Percentiles rank a stretch among this genome's conserved stretches.
These are phyloP conservation scores for Rhagium mordax DNA, from an alignment of 2,888 invertebrate genomes.

Conservation along the genomic window DNA sequence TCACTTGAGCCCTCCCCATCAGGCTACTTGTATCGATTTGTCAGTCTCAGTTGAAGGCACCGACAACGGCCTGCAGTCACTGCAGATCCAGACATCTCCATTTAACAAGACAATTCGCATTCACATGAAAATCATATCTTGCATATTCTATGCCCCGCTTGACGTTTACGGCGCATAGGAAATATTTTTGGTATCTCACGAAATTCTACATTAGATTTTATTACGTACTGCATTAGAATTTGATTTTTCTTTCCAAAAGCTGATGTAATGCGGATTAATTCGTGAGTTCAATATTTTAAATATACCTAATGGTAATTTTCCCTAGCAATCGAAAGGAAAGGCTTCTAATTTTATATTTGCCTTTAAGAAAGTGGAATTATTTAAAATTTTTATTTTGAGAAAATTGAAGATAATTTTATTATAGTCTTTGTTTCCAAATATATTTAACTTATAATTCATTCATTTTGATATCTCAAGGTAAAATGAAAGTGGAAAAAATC, in stretches of 20 bases:
- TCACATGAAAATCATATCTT: slow-evolving; percentile 31
- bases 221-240: neutral
- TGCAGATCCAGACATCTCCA: slow-evolving; percentile 57
- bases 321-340: too few relatives aligned
- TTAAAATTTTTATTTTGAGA: too few relatives aligned
- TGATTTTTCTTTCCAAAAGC: neutral
- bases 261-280: neutral
- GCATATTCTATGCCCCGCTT: slow-evolving; percentile 12
- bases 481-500: too few relatives aligned
- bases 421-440: too few relatives aligned
- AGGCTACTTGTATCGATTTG: slow-evolving; percentile 66
- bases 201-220: neutral
- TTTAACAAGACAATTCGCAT: slow-evolving; percentile 41
- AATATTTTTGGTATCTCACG: neutral
- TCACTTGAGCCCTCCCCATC: slow-evolving; percentile 64
- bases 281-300: too few relatives aligned
- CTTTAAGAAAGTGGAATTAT: too few relatives aligned
- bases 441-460: too few relatives aligned
- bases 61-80: slow-evolving; percentile 60
- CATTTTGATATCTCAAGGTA: too few relatives aligned
- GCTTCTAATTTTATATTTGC: too few relatives aligned
- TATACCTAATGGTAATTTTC: too few relatives aligned
- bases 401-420: too few relatives aligned
- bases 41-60: slow-evolving; percentile 56
- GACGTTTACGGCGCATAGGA: neutral